Percentiles rank a stretch among this genome's conserved stretches.
Evolutionary conservation across 2,888 invertebrate genomes (phyloP).

Genomic region (Tenodera sinensis): DNA sequence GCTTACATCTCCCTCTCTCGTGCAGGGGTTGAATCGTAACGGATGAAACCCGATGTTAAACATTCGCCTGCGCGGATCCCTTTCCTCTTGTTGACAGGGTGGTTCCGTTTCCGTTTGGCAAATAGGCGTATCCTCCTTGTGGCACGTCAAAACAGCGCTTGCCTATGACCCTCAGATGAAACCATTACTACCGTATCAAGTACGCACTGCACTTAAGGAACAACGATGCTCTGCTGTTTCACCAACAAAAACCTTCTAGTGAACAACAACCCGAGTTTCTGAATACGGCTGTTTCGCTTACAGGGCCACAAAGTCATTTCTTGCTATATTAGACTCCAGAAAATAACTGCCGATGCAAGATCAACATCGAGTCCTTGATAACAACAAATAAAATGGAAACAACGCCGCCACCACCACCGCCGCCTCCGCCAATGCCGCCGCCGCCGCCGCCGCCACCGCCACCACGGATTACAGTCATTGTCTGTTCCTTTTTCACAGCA

Average conservation of each 20-base stretch:
- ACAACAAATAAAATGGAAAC: no score
- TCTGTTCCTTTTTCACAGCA: no score
- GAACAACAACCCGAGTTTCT: background rate
- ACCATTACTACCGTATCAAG: background rate
- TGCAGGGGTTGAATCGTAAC: background rate
- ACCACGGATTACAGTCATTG: no score
- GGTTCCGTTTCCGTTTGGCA: background rate
- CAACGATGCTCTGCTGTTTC: background rate
- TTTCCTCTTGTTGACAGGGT: background rate
- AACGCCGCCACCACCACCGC: no score
- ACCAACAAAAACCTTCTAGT: background rate
- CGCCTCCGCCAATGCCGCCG: no score
- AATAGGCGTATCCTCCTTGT: background rate
- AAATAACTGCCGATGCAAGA: no score
- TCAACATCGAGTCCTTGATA: no score
- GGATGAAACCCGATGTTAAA: background rate
- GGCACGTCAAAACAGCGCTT: background rate
- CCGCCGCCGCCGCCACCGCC: no score
- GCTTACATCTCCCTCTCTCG: background rate
- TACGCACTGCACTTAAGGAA: background rate
- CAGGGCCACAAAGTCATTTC: background rate
- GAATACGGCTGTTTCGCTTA: background rate
- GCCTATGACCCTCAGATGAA: background rate
- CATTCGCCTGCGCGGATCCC: background rate
- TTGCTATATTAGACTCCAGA: background rate